Percentiles rank a stretch among this genome's conserved stretches.
Evolutionary conservation across 2,113 vertebrate genomes (phyloP).

Genomic region (Lophius piscatorius): DNA sequence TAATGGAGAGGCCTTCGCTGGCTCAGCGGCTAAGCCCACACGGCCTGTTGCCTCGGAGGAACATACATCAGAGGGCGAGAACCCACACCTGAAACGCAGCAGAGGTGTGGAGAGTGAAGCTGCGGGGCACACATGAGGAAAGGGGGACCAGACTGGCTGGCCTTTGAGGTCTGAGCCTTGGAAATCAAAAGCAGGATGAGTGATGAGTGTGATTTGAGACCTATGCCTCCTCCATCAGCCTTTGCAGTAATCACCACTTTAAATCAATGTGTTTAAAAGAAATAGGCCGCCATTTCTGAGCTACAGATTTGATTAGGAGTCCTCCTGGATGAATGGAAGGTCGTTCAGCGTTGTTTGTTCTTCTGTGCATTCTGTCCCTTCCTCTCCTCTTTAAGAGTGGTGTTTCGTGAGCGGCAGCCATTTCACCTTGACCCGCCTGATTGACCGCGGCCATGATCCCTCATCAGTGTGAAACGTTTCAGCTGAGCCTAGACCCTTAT

Average conservation of each 20-base stretch:
- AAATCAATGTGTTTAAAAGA: conserved; percentile 58
- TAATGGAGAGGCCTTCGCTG: conserved; percentile 71
- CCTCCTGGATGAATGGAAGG: conserved; percentile 39
- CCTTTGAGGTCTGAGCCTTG: conserved; percentile 49
- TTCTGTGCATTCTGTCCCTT: conserved; percentile 44
- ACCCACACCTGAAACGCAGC: conserved; percentile 45
- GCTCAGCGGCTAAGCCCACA: conserved; percentile 70
- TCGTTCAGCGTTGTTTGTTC: conserved; percentile 54
- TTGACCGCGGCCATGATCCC: conserved; percentile 54
- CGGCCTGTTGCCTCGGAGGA: conserved; percentile 56
- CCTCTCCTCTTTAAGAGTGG: conserved; percentile 34
- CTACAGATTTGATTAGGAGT: conserved; percentile 46
- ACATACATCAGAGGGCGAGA: conserved; percentile 75
- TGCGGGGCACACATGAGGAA: conserved; percentile 26
- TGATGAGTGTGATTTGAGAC: conserved; percentile 66
- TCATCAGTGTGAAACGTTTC: conserved; percentile 66
- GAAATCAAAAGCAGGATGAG: conserved; percentile 69
- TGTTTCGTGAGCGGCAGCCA: conserved; percentile 60
- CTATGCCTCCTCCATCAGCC: conserved; percentile 23
- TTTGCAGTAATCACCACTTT: conserved; percentile 63
- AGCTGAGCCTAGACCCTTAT: conserved; percentile 57
- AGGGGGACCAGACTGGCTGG: not conserved
- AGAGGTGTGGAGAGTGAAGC: conserved; percentile 54
- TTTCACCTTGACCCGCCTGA: conserved; percentile 70
- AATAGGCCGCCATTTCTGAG: conserved; percentile 45